Conservation (phyloP, 92 coral and sea anemone species). For the Phenganax marumi region DNA sequence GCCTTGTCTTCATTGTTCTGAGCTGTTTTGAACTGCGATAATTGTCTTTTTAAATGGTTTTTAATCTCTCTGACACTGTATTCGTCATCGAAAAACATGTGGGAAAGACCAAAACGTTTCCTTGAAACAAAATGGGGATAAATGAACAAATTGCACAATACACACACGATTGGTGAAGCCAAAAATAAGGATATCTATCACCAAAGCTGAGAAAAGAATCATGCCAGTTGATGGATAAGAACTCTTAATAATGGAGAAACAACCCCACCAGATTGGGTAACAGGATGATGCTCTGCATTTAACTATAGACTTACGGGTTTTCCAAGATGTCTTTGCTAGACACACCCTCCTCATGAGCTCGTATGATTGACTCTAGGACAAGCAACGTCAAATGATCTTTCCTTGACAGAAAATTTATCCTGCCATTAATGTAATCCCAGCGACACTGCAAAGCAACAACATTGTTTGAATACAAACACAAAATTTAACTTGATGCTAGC, state of each 20-base stretch:
- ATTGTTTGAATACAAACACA: background rate
- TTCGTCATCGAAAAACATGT: slow-evolving; percentile 18
- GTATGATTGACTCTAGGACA: slow-evolving; percentile 58
- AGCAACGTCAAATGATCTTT: slow-evolving; percentile 55
- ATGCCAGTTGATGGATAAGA: too few relatives aligned
- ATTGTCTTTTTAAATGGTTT: slow-evolving; percentile 31
- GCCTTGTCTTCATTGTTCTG: slow-evolving; percentile 28
- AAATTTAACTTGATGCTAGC: too few relatives aligned
- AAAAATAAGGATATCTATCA: too few relatives aligned
- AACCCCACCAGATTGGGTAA: too few relatives aligned
- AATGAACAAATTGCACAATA: background rate
- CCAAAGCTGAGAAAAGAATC: too few relatives aligned
- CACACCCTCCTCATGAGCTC: slow-evolving; percentile 50
- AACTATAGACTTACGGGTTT: slow-evolving; percentile 63
- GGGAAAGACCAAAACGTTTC: slow-evolving; percentile 33
- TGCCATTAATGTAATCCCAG: slow-evolving; percentile 68
- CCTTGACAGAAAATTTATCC: slow-evolving; percentile 17
- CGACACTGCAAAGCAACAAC: slow-evolving; percentile 65
- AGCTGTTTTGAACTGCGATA: slow-evolving; percentile 28
- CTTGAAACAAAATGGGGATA: background rate
- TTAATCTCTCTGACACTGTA: slow-evolving; percentile 35
- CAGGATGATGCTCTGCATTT: background rate
- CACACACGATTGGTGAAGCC: too few relatives aligned
- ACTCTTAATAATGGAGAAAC: too few relatives aligned
- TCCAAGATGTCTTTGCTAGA: slow-evolving; percentile 55